Percentiles rank a stretch among this genome's conserved stretches.
Evolutionary conservation across 1,140 invertebrate genomes (phyloP).

Genomic region (Chlorops oryzae): DNA sequence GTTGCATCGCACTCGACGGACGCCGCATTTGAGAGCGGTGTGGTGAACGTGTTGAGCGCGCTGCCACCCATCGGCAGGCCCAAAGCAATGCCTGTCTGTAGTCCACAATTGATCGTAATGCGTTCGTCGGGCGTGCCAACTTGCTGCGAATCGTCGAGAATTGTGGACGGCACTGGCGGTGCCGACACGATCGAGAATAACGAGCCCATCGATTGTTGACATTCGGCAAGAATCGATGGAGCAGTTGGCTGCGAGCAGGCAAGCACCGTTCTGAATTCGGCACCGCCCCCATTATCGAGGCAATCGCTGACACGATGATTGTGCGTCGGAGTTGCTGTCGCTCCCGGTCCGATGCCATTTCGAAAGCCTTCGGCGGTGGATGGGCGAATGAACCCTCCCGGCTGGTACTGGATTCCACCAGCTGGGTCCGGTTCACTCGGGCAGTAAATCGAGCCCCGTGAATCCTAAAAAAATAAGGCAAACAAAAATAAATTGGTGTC

Average conservation of each 20-base stretch:
- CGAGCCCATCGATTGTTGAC: slow-evolving; percentile 47
- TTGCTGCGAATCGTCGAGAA: slow-evolving; percentile 42
- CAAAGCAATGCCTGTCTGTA: slow-evolving; percentile 2
- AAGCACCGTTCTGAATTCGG: slow-evolving; percentile 15
- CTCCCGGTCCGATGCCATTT: background rate
- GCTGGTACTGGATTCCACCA: slow-evolving; percentile 47
- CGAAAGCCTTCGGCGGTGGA: slow-evolving; percentile 12
- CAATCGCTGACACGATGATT: slow-evolving; percentile 2
- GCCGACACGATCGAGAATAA: slow-evolving; percentile 55
- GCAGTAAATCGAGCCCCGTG: slow-evolving; percentile 50
- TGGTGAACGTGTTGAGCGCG: slow-evolving; percentile 13
- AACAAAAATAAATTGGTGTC: too few relatives aligned
- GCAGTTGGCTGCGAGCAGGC: slow-evolving; percentile 20
- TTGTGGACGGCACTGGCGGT: slow-evolving; percentile 47
- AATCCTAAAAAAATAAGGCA: slow-evolving; percentile 34
- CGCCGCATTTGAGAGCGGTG: background rate
- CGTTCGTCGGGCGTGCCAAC: too few relatives aligned
- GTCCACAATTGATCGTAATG: background rate
- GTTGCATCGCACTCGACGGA: slow-evolving; percentile 7
- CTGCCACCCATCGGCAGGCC: slow-evolving; percentile 17
- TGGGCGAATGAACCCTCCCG: slow-evolving; percentile 42
- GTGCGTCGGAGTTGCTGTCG: slow-evolving; percentile 16
- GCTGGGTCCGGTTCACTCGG: slow-evolving; percentile 48
- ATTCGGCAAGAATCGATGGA: slow-evolving; percentile 18
- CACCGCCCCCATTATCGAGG: background rate